Conservation (phyloP, 1,140 invertebrate genomes). For the Drosophila pallidifrons region DNA sequence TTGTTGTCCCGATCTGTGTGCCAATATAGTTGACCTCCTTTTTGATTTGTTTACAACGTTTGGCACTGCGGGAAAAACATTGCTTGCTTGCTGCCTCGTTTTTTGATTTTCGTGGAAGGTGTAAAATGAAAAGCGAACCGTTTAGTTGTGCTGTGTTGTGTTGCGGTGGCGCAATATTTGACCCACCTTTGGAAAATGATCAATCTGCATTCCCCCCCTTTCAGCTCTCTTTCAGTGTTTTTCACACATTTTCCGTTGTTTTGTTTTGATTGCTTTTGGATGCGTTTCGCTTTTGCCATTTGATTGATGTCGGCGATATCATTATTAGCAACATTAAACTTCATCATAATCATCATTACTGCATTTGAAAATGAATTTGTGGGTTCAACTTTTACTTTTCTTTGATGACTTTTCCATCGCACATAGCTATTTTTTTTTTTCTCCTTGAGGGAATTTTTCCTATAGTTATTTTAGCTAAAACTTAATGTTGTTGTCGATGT, state of each 20-base stretch:
- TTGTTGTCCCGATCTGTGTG: slow-evolving; percentile 47
- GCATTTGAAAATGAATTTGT: slow-evolving; percentile 31
- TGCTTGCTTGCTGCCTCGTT: background rate
- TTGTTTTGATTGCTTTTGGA: slow-evolving; percentile 58
- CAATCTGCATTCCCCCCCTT: slow-evolving; percentile 6
- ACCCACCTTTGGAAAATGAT: slow-evolving; percentile 39
- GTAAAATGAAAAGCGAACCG: slow-evolving; percentile 72
- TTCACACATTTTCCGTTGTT: slow-evolving; percentile 46
- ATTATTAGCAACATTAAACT: slow-evolving; percentile 29
- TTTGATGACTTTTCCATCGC: slow-evolving; percentile 13
- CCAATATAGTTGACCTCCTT: slow-evolving; percentile 69
- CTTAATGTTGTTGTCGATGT: slow-evolving; percentile 6
- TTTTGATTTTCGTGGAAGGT: slow-evolving; percentile 53
- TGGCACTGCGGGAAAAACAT: slow-evolving; percentile 39
- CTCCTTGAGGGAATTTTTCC: slow-evolving; percentile 38
- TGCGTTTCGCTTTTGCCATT: slow-evolving; percentile 51
- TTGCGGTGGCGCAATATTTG: slow-evolving; percentile 50
- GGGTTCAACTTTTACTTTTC: slow-evolving; percentile 52
- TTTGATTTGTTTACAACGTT: slow-evolving; percentile 67
- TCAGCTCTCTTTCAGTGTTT: slow-evolving; percentile 3
- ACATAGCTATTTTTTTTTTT: slow-evolving; percentile 23
- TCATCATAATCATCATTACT: slow-evolving; percentile 24
- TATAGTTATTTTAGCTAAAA: slow-evolving; percentile 8
- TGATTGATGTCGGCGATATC: slow-evolving; percentile 51
- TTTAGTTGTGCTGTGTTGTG: slow-evolving; percentile 47